Conservation (phyloP, 2,113 vertebrate genomes). For the Hemicordylus capensis region DNA sequence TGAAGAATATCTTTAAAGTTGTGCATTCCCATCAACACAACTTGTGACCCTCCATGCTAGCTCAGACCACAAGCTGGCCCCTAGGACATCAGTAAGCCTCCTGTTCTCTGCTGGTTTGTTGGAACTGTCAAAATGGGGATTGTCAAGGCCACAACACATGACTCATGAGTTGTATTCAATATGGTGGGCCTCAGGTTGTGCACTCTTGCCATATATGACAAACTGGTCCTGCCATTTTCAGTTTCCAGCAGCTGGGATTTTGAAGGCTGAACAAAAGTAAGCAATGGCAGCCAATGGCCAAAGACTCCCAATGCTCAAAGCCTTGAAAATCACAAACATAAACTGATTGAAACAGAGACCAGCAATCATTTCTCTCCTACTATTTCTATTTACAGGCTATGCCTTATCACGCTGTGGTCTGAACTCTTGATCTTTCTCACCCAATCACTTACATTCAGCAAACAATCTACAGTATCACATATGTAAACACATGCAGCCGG, state of each 20-base stretch:
- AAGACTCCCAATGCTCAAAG: neutral
- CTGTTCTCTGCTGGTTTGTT: neutral
- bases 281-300: neutral
- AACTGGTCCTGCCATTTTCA: neutral
- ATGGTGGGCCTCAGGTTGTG: neutral
- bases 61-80: neutral
- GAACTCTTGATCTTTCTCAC: constrained; percentile 55
- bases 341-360: accelerated
- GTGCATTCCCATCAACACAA: neutral
- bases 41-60: neutral
- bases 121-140: too few relatives aligned
- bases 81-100: too few relatives aligned
- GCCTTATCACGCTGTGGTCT: constrained; percentile 36
- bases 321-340: neutral
- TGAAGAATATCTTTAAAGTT: neutral
- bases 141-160: neutral
- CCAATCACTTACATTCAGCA: constrained; percentile 37
- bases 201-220: neutral
- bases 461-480: constrained; percentile 57
- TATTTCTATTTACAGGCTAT: constrained; percentile 6
- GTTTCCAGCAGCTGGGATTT: neutral
- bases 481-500: constrained; percentile 65
- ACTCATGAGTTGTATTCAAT: neutral
- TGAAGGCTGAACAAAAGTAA: neutral
- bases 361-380: constrained; percentile 9